phyloP scores from a whole-genome alignment of 2,797 vertebrate genomes.

The Eulemur mongoz region DNA sequence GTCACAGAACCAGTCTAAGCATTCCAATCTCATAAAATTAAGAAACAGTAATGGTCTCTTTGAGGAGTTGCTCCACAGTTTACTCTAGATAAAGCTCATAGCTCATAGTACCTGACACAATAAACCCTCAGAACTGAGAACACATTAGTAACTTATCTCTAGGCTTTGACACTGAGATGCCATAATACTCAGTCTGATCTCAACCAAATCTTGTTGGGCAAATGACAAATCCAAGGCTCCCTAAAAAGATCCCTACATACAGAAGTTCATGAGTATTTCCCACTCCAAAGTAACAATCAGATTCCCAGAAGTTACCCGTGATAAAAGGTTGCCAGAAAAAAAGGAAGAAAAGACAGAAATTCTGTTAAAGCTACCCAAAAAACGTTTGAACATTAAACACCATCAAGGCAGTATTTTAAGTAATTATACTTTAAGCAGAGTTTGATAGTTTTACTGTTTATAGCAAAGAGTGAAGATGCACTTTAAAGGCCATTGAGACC shows the following conservation, averaged over 20 bases:
- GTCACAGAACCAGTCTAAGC: neutral
- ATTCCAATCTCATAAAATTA: neutral
- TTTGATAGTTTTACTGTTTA: neutral
- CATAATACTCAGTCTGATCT: neutral
- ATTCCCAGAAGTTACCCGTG: neutral
- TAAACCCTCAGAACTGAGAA: neutral
- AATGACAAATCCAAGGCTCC: neutral
- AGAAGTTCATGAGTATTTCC: neutral
- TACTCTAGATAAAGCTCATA: neutral
- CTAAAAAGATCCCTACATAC: neutral
- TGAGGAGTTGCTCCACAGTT: neutral
- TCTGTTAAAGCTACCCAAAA: neutral
- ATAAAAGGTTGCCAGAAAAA: constrained; percentile 9
- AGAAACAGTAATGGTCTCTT: neutral
- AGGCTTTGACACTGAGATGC: neutral
- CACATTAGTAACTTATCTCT: neutral
- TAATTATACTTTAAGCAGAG: constrained; percentile 3
- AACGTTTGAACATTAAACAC: neutral
- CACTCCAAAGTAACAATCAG: neutral
- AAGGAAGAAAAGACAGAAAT: neutral
- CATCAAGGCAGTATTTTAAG: neutral
- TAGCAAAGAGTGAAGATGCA: neutral
- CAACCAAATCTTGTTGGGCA: neutral
- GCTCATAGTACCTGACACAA: neutral
- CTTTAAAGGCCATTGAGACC: constrained; percentile 7